Evolutionary conservation across 2,113 vertebrate species (phyloP).

Genomic region (Bambusicola thoracicus): DNA sequence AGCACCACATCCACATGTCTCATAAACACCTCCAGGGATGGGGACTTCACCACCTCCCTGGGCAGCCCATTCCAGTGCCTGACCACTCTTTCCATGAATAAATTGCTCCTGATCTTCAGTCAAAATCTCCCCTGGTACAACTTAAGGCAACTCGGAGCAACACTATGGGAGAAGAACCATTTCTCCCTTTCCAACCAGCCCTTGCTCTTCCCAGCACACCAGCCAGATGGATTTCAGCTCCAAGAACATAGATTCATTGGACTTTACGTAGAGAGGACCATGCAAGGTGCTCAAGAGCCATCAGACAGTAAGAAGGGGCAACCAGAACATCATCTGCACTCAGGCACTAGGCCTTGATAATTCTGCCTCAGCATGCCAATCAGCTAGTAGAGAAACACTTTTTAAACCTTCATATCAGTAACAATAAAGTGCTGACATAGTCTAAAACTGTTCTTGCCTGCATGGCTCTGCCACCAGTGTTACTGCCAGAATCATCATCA

Average conservation of each 20-base stretch:
- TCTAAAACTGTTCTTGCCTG: background rate
- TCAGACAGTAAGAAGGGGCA: background rate
- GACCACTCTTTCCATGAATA: background rate
- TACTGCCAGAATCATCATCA: background rate
- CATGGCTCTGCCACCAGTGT: background rate
- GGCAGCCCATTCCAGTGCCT: background rate
- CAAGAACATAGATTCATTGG: background rate
- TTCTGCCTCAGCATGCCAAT: background rate
- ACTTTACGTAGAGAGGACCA: background rate
- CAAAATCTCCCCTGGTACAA: background rate
- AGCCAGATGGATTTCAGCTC: background rate
- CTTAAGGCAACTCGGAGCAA: background rate
- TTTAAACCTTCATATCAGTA: background rate
- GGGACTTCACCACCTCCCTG: background rate
- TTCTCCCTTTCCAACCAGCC: background rate
- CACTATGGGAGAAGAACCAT: background rate
- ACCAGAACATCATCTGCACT: background rate
- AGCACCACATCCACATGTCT: background rate
- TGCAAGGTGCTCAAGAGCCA: background rate
- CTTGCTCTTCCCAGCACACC: background rate
- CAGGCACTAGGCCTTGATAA: background rate
- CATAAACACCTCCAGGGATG: background rate
- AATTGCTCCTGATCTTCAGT: background rate
- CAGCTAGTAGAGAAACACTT: background rate
- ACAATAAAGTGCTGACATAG: constrained; percentile 1